These are phyloP conservation scores for Podarcis lilfordi DNA, from an alignment of 2,797 vertebrate species.

Conservation along the genomic window DNA sequence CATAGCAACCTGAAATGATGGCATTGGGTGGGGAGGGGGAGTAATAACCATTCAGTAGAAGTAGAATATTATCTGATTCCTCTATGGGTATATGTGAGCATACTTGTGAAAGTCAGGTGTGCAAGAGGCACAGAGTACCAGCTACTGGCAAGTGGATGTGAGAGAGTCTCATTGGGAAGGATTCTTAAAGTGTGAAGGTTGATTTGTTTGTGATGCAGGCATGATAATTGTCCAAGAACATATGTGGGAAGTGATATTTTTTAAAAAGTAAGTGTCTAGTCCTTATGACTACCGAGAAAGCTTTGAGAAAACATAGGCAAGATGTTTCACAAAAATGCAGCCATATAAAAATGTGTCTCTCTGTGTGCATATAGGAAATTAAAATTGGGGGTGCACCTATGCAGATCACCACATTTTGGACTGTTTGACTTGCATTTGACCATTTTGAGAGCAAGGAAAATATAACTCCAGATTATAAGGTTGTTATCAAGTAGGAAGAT, in stretches of 20 bases:
- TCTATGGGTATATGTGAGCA: constrained; percentile 5
- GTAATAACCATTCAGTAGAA: constrained; percentile 39
- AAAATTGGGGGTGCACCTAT: no score
- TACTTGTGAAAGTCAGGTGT: neutral
- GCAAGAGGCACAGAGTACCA: neutral
- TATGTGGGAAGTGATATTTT: constrained; percentile 19
- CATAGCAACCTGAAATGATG: constrained; percentile 37
- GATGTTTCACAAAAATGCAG: neutral
- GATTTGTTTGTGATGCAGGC: neutral
- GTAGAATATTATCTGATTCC: neutral
- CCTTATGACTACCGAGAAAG: neutral
- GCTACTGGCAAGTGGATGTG: neutral
- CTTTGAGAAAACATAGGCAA: neutral
- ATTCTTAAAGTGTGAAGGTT: constrained; percentile 33
- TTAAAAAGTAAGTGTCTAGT: neutral
- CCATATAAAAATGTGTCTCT: neutral
- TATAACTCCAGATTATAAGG: neutral
- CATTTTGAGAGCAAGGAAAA: neutral
- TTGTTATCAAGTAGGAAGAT: neutral
- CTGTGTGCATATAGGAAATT: no score
- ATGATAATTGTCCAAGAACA: constrained; percentile 35
- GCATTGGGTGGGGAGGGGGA: neutral
- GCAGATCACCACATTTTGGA: neutral
- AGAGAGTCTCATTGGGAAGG: neutral
- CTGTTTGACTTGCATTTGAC: no score